Conservation (phyloP, 2,888 invertebrate species). For the Schizaphis graminum region DNA sequence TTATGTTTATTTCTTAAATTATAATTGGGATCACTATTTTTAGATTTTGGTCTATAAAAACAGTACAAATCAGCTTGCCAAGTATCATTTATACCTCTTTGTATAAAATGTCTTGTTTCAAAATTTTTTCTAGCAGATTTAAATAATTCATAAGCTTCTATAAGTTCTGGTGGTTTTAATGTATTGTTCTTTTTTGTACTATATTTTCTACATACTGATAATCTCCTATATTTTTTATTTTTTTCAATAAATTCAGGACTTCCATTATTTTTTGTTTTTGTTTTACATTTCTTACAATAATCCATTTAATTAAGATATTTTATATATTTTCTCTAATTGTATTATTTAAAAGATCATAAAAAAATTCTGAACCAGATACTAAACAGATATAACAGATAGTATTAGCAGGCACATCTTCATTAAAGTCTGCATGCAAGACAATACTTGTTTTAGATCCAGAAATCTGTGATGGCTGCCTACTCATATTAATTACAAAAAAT, state of each 20-base stretch:
- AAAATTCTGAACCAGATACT: too few relatives aligned
- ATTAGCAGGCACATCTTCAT: too few relatives aligned
- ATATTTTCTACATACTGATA: background rate
- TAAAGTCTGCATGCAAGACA: too few relatives aligned
- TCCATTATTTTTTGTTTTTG: background rate
- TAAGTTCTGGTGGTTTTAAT: background rate
- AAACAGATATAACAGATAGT: too few relatives aligned
- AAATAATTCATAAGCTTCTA: background rate
- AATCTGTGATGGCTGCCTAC: too few relatives aligned
- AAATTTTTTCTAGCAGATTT: background rate
- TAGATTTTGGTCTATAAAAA: background rate
- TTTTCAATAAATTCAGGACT: background rate
- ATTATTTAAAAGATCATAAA: too few relatives aligned
- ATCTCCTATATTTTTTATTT: background rate
- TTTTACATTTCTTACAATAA: too few relatives aligned
- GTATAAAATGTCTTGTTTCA: background rate
- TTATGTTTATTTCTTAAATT: constrained; percentile 15
- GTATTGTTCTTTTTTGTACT: background rate
- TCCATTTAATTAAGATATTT: too few relatives aligned
- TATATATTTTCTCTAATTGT: too few relatives aligned
- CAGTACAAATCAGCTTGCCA: constrained; percentile 9
- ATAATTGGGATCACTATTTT: background rate
- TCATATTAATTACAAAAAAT: too few relatives aligned
- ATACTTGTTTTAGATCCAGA: too few relatives aligned
- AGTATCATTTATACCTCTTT: constrained; percentile 6